These are phyloP conservation scores for Taeniopygia guttata DNA, from an alignment of 2,797 vertebrate species.

Conservation along the genomic window DNA sequence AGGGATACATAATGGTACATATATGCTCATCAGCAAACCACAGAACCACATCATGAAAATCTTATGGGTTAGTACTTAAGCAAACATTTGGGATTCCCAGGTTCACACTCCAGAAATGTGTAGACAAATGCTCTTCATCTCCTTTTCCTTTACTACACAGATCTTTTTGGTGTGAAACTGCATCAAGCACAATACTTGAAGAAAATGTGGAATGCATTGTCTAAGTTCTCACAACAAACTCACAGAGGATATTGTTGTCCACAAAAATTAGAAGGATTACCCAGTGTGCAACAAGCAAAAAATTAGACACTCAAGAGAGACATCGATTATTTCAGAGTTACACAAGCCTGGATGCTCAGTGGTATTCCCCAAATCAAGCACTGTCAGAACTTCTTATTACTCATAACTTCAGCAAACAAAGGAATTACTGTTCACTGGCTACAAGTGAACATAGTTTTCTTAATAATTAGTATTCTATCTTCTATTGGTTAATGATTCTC, in stretches of 20 bases:
- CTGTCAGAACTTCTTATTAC: not conserved
- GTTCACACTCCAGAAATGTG: not conserved
- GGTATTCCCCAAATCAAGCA: not conserved
- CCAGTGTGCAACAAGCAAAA: not conserved
- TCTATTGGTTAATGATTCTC: not conserved
- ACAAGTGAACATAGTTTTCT: not conserved
- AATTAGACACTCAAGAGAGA: not conserved
- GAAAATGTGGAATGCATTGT: not conserved
- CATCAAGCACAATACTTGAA: not conserved
- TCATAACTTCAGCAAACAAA: not conserved
- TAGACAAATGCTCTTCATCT: not conserved
- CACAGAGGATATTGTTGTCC: not conserved
- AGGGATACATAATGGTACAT: not conserved
- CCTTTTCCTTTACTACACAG: not conserved
- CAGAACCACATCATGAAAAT: not conserved
- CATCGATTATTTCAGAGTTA: not conserved
- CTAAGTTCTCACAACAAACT: not conserved
- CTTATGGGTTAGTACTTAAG: not conserved
- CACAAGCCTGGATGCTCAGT: fast-evolving
- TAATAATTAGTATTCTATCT: not conserved
- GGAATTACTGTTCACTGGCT: not conserved
- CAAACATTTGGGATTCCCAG: not conserved
- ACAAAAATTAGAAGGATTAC: not conserved
- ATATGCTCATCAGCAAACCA: not conserved
- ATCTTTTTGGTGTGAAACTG: not conserved